Conservation (phyloP, 2,888 invertebrate species). For the Cecidostiba fungosa region DNA sequence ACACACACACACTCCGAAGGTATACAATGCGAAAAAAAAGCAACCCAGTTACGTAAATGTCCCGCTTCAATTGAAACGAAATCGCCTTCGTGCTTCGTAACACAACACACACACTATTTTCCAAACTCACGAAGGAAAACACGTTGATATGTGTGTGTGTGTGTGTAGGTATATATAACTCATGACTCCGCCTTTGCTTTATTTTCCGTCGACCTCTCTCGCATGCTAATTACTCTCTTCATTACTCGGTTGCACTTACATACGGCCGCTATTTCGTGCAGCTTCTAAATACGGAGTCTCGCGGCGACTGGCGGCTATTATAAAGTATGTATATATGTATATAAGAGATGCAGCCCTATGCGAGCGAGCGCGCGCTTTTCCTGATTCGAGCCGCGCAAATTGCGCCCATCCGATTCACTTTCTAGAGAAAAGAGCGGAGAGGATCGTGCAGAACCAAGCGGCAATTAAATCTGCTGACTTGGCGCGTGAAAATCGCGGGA, state of each 20-base stretch:
- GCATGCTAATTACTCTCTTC: conserved; percentile 43
- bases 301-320: too few species aligned
- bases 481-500: not conserved
- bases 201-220: not conserved
- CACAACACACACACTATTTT: too few species aligned
- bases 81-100: not conserved
- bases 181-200: not conserved
- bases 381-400: not conserved
- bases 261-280: not conserved
- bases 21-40: not conserved
- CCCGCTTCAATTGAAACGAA: not conserved
- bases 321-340: too few species aligned
- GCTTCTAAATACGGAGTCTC: not conserved
- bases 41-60: not conserved
- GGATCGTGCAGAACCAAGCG: not conserved
- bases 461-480: conserved; percentile 8
- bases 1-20: not conserved
- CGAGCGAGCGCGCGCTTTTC: too few species aligned
- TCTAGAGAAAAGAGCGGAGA: conserved; percentile 2
- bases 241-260: conserved; percentile 9
- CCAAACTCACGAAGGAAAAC: not conserved
- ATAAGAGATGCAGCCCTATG: too few species aligned
- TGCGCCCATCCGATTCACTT: conserved; percentile 35
- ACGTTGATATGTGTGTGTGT: not conserved
- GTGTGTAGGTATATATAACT: not conserved